phyloP scores from a whole-genome alignment of 2,113 vertebrate genomes.

The Ochotona curzoniae region DNA sequence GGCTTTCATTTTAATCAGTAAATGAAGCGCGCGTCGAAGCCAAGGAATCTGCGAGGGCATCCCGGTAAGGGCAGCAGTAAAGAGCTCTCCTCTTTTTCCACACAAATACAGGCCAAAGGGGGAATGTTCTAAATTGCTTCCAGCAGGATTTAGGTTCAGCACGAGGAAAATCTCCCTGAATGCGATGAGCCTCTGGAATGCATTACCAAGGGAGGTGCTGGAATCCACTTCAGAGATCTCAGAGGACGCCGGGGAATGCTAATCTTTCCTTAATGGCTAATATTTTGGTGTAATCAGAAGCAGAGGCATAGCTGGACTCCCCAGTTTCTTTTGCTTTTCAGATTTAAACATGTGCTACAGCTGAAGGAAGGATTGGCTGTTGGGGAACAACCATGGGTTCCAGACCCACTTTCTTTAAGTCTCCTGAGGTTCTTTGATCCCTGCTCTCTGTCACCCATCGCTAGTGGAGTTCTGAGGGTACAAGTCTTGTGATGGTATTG shows the following conservation, averaged over 20 bases:
- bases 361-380: not conserved
- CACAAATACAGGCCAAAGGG: slow-evolving; percentile 69
- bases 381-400: slow-evolving; percentile 36
- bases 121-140: slow-evolving; percentile 78
- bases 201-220: slow-evolving; percentile 60
- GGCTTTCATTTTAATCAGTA: slow-evolving; percentile 53
- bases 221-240: slow-evolving; percentile 75
- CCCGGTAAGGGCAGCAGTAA: slow-evolving; percentile 23
- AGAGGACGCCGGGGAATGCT: slow-evolving; percentile 66
- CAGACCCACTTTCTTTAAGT: not conserved
- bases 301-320: slow-evolving; percentile 50
- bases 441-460: not conserved
- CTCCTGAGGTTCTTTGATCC: not conserved
- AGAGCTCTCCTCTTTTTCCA: slow-evolving; percentile 59
- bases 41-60: slow-evolving; percentile 57
- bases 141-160: slow-evolving; percentile 74
- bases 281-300: slow-evolving; percentile 74
- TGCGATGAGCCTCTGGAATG: slow-evolving; percentile 69
- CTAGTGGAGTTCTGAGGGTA: not conserved
- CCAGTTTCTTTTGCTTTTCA: slow-evolving; percentile 53
- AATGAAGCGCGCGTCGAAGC: slow-evolving; percentile 32
- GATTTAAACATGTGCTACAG: slow-evolving; percentile 23
- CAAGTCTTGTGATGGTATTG: not conserved
- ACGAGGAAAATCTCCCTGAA: slow-evolving; percentile 62
- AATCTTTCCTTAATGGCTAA: slow-evolving; percentile 77